Evolutionary conservation across 2,888 invertebrate species (phyloP), one percentile per base, ranked within the genome.

Genomic region (Epinotia nisella): DNA sequence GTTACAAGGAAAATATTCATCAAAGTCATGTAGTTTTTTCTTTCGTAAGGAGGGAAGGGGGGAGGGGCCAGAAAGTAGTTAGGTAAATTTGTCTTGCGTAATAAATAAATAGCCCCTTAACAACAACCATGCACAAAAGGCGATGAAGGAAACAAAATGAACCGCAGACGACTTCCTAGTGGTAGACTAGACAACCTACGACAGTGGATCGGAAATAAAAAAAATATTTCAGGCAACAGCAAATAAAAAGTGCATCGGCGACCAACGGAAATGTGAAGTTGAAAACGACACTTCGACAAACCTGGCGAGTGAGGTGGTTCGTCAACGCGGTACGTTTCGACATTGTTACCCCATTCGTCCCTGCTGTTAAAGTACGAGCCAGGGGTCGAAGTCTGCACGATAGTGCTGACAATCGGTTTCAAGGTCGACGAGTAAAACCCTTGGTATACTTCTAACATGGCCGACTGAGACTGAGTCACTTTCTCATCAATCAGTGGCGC

Each of bases 281-380:
- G 82, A 85, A 83, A 84, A 85, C 87, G 88, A 87, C 89, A 90
- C 89, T 91, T 90, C 90, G 87, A 94, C 94, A 87, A 93, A 91
- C 93, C 93, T 93, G 93, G 88, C 83, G 85, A 89, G 86, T 93
- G 93, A 78, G 93, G 93, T 81, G 93, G 93, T 90, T 93, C 93
- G 85, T 93, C 93, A 84, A 93, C 93, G 75, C 93, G 93, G 85
- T 93, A 93, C 76, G 89, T 92, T 85, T 92, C 92, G 76, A 93
- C 85, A 85, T 84, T 90, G 90, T 91, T 92, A 75, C 90, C 91
- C 93, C 93, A 93, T 77, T 91, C 92, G 76, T 93, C 92, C 87
- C 81, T 91, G 85, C 89, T 88, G 77, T 89, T 87, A 74, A 86
- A 80, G 75, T 84, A 86, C 74, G 89, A 86, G 83, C 86, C 89